A percentile compares a stretch with the other conserved stretches of the same genome.
phyloP scores from a whole-genome alignment of 2,797 vertebrate species.

The Cryptoblepharus egeriae region DNA sequence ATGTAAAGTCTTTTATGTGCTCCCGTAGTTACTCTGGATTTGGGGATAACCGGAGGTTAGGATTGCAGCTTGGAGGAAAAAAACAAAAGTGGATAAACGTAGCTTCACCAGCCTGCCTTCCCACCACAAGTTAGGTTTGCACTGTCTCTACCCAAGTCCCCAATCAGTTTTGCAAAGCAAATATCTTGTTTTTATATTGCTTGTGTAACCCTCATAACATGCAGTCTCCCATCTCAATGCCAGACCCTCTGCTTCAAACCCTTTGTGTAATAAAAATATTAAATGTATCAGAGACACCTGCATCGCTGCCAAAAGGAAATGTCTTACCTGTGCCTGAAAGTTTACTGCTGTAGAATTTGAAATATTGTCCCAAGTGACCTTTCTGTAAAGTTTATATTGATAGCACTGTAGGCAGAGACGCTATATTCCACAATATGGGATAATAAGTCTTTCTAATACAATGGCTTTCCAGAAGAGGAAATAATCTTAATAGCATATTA shows the following conservation, averaged over 20 bases:
- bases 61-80: too few species aligned
- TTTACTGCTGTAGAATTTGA: not conserved
- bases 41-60: too few species aligned
- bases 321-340: not conserved
- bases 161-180: too few species aligned
- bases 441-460: slow-evolving; percentile 57
- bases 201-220: not conserved
- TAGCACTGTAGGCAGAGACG: slow-evolving; percentile 14
- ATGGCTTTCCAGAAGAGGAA: slow-evolving; percentile 53
- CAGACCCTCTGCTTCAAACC: not conserved
- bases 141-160: not conserved
- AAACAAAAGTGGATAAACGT: too few species aligned
- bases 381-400: not conserved
- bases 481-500: slow-evolving; percentile 59
- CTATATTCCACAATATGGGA: slow-evolving; percentile 16
- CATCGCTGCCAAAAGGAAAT: not conserved
- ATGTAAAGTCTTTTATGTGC: too few species aligned
- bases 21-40: too few species aligned
- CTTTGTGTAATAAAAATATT: not conserved
- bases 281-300: slow-evolving; percentile 7
- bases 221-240: not conserved
- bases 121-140: too few species aligned
- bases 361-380: not conserved
- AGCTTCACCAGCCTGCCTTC: too few species aligned
- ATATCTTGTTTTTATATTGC: too few species aligned